A percentile compares a stretch with the other conserved stretches of the same genome.
These are phyloP conservation scores for Umimayanthus kanabou DNA, from an alignment of 92 coral and sea anemone species.

Conservation along the genomic window DNA sequence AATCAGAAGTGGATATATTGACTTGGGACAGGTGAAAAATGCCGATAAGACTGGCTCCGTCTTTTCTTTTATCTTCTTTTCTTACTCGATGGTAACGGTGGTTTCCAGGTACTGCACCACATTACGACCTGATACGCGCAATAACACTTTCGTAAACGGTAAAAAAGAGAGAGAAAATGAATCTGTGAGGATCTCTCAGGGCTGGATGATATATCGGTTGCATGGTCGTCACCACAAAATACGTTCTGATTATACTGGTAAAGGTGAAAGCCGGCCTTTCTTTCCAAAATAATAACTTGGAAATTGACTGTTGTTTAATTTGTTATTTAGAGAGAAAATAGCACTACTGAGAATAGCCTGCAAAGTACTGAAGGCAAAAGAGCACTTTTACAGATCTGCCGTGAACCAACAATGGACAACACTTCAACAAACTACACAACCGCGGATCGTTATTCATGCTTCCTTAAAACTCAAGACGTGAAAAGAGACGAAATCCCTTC, in stretches of 20 bases:
- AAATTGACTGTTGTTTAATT: neutral
- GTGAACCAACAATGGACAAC: neutral
- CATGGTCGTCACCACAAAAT: neutral
- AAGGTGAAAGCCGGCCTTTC: neutral
- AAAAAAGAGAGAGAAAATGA: neutral
- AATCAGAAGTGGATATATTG: no score
- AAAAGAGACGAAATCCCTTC: constrained; percentile 7
- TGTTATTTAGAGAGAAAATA: neutral
- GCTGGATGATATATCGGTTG: neutral
- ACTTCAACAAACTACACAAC: neutral
- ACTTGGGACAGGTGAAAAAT: neutral
- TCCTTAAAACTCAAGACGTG: constrained; percentile 3
- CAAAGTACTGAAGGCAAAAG: neutral
- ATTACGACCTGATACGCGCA: neutral
- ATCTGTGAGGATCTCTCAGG: neutral
- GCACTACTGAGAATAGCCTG: neutral
- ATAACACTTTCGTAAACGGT: neutral
- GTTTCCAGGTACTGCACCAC: neutral
- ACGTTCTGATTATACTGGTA: no score
- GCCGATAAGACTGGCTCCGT: neutral
- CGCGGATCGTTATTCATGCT: neutral
- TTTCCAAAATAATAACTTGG: no score
- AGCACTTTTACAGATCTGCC: neutral
- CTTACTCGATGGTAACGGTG: neutral
- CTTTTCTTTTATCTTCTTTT: neutral